Conservation (phyloP, 2,113 vertebrate species). For the Cyanoramphus novaezelandiae region DNA sequence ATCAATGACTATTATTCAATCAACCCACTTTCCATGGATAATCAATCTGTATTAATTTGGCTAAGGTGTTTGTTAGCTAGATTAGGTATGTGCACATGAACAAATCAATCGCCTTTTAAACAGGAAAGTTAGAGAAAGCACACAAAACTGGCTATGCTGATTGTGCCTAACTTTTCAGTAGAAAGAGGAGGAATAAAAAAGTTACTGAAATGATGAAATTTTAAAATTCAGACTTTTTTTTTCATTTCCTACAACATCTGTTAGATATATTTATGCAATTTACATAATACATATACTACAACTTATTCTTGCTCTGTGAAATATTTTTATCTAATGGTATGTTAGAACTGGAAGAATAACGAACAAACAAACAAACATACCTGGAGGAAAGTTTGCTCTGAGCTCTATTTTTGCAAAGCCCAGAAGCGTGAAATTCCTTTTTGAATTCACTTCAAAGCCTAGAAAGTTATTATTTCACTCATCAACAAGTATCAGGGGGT, state of each 20-base stretch:
- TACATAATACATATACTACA: background rate
- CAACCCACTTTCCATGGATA: slow-evolving; percentile 71
- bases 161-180: background rate
- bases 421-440: background rate
- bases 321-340: background rate
- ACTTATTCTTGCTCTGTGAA: background rate
- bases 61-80: slow-evolving; percentile 70
- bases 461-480: background rate
- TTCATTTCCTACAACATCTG: background rate
- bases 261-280: background rate
- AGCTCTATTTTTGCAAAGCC: background rate
- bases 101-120: slow-evolving; percentile 32
- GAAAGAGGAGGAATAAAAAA: background rate
- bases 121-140: background rate
- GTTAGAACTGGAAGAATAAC: background rate
- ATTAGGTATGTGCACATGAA: slow-evolving; percentile 20
- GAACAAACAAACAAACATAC: background rate
- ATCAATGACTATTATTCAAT: slow-evolving; percentile 69
- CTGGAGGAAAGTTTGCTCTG: background rate
- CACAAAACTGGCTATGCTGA: background rate
- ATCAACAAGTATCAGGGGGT: background rate
- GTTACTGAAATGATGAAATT: background rate
- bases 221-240: background rate
- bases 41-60: slow-evolving; percentile 73
- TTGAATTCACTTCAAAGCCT: background rate